Evolutionary conservation across 2,113 vertebrate genomes (phyloP), one percentile per base, ranked within the genome.

Genomic region (Alligator sinensis): DNA sequence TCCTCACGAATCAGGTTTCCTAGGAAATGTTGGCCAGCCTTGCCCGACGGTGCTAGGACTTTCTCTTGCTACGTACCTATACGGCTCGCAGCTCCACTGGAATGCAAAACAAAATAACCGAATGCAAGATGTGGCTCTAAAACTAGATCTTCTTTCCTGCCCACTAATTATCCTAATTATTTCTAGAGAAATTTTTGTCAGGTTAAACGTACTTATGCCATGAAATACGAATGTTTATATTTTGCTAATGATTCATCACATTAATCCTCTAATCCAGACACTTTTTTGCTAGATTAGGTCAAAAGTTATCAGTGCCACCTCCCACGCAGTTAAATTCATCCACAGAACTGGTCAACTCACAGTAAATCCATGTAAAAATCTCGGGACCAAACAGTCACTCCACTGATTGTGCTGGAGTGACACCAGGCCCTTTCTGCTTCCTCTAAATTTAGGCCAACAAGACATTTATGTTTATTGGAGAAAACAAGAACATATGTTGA

Each of bases 401-500:
- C 80, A 74, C 2, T 74, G 88, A 34, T 77, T 82, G 70, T 0
- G 3, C 84, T 96, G 91, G 91, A 97, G 76, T 11, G 38, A 92
- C 88, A 97, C 34, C 55, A 92, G 82, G 87, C 86, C 87, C 87
- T 94, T 85, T 34, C 84, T 76, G 86, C 80, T 89, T 92, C 94
- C 70, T 87, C 87, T 89, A 96, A 94, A 94, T 34, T 24, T 64
- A 24, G 86, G 95, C 96, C 97, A 98, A 95, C 64, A 92, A 86
- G 77, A 92, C 94, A 87, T 80, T 74, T 34, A 78, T 94, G 92
- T 96, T 97, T 97, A 94, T 95, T 95, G 97, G 89, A 92, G 85
- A 97, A 98, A 98, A 96, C 92, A 98, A 92, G 95, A 98, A 96
- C 98, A 98, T 87, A 98, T 98, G 98, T 94, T 95, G 88, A 66